Conservation (phyloP, 2,888 invertebrate genomes). For the Hetaerina titia region DNA sequence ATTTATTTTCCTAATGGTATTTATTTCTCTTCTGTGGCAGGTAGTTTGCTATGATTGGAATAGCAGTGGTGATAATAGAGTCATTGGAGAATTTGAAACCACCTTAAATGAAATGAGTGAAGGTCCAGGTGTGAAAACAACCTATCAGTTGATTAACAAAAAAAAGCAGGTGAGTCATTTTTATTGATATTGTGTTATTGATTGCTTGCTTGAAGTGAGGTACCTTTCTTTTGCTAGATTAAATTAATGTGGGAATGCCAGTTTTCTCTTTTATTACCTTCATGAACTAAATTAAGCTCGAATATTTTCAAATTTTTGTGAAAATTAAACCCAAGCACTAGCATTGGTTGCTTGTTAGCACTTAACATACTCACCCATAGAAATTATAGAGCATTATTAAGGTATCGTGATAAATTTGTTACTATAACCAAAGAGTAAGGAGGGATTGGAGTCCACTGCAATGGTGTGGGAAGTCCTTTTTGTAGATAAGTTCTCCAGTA, state of each 20-base stretch:
- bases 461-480: too few relatives aligned
- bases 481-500: not conserved
- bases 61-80: slow-evolving; percentile 77
- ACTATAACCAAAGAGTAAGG: too few relatives aligned
- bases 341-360: not conserved
- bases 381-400: not conserved
- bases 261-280: not conserved
- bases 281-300: not conserved
- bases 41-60: slow-evolving; percentile 79
- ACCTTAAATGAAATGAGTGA: slow-evolving; percentile 76
- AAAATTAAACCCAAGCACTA: not conserved
- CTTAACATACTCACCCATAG: not conserved
- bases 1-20: not conserved
- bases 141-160: slow-evolving; percentile 75
- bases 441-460: too few relatives aligned
- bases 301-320: not conserved
- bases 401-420: too few relatives aligned
- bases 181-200: not conserved
- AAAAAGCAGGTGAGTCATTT: slow-evolving; percentile 72
- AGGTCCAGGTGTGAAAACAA: slow-evolving; percentile 75
- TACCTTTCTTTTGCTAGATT: too few relatives aligned
- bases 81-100: slow-evolving; percentile 78
- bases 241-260: too few relatives aligned
- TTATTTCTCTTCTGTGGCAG: slow-evolving; percentile 7
- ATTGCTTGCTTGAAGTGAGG: not conserved